Base-by-base conservation (phyloP, 2,797 vertebrate genomes). In the Coracias cyanogaster region DNA sequence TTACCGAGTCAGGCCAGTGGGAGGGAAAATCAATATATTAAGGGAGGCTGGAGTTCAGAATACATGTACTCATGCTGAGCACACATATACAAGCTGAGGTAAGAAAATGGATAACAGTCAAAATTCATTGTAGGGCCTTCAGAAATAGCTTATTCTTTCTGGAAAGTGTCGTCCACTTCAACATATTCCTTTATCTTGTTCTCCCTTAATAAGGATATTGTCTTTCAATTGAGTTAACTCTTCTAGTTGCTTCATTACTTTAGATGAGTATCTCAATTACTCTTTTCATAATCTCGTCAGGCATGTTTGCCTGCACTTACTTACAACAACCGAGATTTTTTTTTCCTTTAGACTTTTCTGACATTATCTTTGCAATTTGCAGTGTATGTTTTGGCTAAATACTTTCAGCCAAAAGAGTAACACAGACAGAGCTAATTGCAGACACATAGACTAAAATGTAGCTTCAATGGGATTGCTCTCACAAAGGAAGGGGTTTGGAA, bases 191-290 rank as follows among this genome's bases (percentile, higher is more conserved):
- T 90, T 89, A 46, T 81, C 82, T 83, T 94, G 51, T 54, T 85
- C 61, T 74, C 46, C 58, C 52, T 71, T 70, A 83, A 96, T 91
- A 92, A 95, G 89, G 86, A 89, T 94, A 86, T 93, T 96, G 74
- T 89, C 94, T 94, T 94, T 76, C 84, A 86, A 57, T 88, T 80
- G 89, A 94, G 29, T 89, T 92, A 94, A 79, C 46, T 88, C 77
- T 70, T 60, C 49, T 66, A 76, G 65, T 74, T 90, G 74, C 86
- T 93, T 91, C 79, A 94, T 81, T 77, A 66, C 41, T 78, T 92
- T 88, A 61, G 71, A 78, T 69, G 58, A 82, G 15, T 45, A 79
- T 69, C 58, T 83, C 82, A 86, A 26, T 93, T 93, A 76, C 43
- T 96, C 81, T 66, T 94, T 76, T 89, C 76, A 57, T 62, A 69